Evolutionary conservation across 2,113 vertebrate species (phyloP).

Genomic region (Fukomys damarensis): DNA sequence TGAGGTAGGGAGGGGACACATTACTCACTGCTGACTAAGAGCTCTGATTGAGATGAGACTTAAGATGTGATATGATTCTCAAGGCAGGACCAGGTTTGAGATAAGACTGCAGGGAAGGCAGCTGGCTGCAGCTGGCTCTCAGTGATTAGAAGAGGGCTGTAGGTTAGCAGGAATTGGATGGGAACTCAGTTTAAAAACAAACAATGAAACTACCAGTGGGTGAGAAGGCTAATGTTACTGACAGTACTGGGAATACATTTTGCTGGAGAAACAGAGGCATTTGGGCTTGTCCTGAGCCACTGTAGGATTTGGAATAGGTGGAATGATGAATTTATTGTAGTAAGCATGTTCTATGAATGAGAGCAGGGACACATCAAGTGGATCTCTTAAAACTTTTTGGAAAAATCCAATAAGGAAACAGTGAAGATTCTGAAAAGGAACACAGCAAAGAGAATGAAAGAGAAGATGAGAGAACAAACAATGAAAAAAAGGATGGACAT

Average conservation of each 20-base stretch:
- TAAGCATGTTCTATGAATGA: neutral
- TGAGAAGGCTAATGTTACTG: neutral
- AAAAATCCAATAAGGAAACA: neutral
- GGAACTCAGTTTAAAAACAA: neutral
- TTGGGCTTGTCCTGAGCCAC: neutral
- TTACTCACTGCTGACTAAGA: neutral
- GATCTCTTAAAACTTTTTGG: neutral
- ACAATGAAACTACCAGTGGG: neutral
- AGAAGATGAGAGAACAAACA: neutral
- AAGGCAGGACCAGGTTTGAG: rapidly evolving
- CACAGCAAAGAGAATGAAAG: neutral
- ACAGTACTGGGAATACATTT: neutral
- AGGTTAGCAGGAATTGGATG: neutral
- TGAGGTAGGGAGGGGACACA: rapidly evolving
- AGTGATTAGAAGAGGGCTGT: neutral
- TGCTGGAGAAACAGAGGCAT: neutral
- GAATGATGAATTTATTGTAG: neutral
- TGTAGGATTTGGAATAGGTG: neutral
- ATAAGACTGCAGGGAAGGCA: neutral
- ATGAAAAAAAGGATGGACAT: neutral
- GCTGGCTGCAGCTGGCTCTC: neutral
- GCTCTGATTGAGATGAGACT: no score
- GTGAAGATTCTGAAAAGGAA: neutral
- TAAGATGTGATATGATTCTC: neutral
- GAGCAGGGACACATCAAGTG: rapidly evolving